These are phyloP conservation scores for Dendroctonus valens DNA, from an alignment of 1,140 invertebrate species.

Conservation along the genomic window DNA sequence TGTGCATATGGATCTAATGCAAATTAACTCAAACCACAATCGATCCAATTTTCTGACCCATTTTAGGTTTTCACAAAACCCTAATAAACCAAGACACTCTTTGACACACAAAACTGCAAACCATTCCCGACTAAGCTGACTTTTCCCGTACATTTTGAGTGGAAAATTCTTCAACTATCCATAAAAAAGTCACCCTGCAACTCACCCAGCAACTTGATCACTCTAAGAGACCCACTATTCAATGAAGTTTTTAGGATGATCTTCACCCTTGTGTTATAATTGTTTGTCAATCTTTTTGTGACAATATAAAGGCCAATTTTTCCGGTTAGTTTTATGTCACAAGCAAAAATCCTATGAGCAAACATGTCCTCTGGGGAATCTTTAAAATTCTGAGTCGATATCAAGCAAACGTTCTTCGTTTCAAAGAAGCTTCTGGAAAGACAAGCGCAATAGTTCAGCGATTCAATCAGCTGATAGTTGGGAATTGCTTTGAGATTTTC, in stretches of 20 bases:
- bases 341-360: constrained; percentile 42
- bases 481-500: constrained; percentile 22
- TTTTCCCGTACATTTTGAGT: no score
- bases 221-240: constrained; percentile 32
- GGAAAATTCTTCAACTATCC: not conserved
- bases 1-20: no score
- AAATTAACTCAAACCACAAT: no score
- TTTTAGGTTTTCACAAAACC: no score
- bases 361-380: constrained; percentile 10
- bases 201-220: constrained; percentile 37
- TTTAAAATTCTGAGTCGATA: constrained; percentile 37
- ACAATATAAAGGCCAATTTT: constrained; percentile 34
- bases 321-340: constrained; percentile 39
- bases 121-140: no score
- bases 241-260: constrained; percentile 34
- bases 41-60: no score
- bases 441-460: constrained; percentile 39
- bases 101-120: no score
- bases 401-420: constrained; percentile 34
- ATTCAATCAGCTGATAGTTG: constrained; percentile 2
- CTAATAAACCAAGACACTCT: no score
- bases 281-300: constrained; percentile 27
- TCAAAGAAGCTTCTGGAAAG: constrained; percentile 32
- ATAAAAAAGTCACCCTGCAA: not conserved
- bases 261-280: not conserved